Conservation (phyloP, 2,113 vertebrate species). For the Salvelinus fontinalis region DNA sequence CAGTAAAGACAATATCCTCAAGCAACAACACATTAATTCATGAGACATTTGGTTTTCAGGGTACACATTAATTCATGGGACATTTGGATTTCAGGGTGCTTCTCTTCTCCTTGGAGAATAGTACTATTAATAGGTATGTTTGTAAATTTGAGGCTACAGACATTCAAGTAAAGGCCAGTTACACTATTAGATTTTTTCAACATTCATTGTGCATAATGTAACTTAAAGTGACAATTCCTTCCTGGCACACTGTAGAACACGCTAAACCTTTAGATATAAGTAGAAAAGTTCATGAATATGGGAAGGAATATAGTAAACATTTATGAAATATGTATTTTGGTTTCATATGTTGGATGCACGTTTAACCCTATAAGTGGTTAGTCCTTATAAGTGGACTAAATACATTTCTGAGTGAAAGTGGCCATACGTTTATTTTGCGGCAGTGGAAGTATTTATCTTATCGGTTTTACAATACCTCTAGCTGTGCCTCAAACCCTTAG, state of each 20-base stretch:
- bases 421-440: conserved; percentile 64
- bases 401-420: conserved; percentile 67
- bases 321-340: conserved; percentile 40
- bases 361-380: conserved; percentile 36
- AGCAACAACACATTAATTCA: conserved; percentile 50
- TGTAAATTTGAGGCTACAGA: conserved; percentile 63
- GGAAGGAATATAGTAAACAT: conserved; percentile 11
- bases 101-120: conserved; percentile 55
- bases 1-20: conserved; percentile 21
- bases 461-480: conserved; percentile 66
- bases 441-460: conserved; percentile 62
- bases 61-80: conserved; percentile 52
- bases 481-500: conserved; percentile 68
- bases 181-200: conserved; percentile 54
- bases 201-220: conserved; percentile 50
- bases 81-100: conserved; percentile 36
- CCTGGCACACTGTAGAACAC: conserved; percentile 32
- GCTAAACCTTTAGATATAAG: conserved; percentile 57
- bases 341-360: conserved; percentile 48
- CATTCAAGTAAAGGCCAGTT: conserved; percentile 55
- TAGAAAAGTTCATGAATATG: background rate
- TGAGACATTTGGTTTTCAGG: conserved; percentile 39
- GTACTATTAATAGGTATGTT: conserved; percentile 68
- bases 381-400: conserved; percentile 61
- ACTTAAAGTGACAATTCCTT: conserved; percentile 63